Evolutionary conservation across 2,113 vertebrate species (phyloP), one percentile per base, ranked within the genome.

Genomic region (Proteles cristata): DNA sequence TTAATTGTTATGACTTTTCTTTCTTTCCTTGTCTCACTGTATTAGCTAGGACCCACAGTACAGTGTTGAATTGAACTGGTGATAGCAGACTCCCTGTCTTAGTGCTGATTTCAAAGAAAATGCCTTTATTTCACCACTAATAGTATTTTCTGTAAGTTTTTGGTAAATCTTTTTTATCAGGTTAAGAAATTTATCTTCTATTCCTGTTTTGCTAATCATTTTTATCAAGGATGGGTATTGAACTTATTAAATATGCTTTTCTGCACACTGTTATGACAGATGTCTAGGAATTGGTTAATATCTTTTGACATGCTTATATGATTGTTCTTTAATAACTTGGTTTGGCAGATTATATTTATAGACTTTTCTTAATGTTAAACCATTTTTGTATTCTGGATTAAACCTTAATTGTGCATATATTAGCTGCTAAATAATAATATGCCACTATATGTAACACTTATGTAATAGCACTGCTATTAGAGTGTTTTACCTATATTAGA

Each of bases 131-230:
- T 95, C 31, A 93, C 19, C 76, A 82, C 39, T 93, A 69, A 65
- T 63, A 63, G 39, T 85, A 5, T 61, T 96, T 94, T 35, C 28
- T 91, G 11, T 82, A 15, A 69, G 12, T 69, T 88, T 91, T 91
- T 91, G 39, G 5, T 55, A 85, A 90, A 77, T 48, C 71, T 5
- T 91, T 96, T 88, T 68, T 85, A 69, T 28, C 11, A 82, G 35
- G n/a, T 85, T 96, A 76, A 94, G 53, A 53, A 77, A 89, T 11
- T 94, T 93, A 39, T n/a, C 31, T 83, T 94, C 8, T 94, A 26
- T 93, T 88, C 58, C 25, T 93, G 61, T 81, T 93, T 93, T 94
- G 77, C 43, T 93, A 50, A 28, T 90, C 17, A 21, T 48, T 69
- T 82, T 80, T 73, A 93, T 87, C 23, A 94, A 83, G n/a, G 96